Base-by-base conservation (phyloP, 2,888 invertebrate species). In the Phortica okadai region DNA sequence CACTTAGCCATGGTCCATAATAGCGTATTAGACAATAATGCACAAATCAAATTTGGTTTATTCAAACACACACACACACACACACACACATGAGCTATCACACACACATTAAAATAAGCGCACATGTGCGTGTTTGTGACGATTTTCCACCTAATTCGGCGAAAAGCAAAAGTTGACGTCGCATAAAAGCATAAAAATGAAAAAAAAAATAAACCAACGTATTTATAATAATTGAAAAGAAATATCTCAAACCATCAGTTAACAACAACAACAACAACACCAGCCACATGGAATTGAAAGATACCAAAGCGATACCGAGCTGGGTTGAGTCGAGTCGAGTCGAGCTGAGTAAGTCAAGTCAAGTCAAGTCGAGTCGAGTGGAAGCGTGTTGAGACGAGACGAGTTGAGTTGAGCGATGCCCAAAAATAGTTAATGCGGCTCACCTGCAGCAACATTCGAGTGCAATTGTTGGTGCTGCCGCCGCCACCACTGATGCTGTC, bases 371-470 rank as follows among this genome's bases (percentile, higher is more conserved):
- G 50, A 50, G 14, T 50, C 6, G 50, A 8, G 14, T 50, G 1
- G 50, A 50, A 50, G 8, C 50, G 50, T 11, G 50, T 50, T 14
- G 50, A 50, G 50, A 2, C n/a, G 50, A 50, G 50, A 2, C n/a
- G 59, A 21, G 21, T n/a, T 21, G 59, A 59, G n/a, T n/a, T n/a
- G 59, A 67, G 67, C 67, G 67, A 67, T 67, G 11, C 67, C 67
- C 67, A 67, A 67, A 67, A 67, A 67, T 44, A 44, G 67, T 67
- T 67, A 67, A 67, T 44, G 67, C 42, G 67, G 67, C 67, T 67
- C 67, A 67, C 67, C 67, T 67, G 67, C 67, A 67, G 67, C 67
- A 56, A 56, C 41, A n/a, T 66, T 33, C 66, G 21, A 66, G 14
- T 66, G 41, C 25, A 16, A 21, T 10, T 25, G 62, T 21, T 16